A percentile compares a stretch with the other conserved stretches of the same genome.
Conservation (phyloP, 35 echinoderm and acorn worm species). For the Anneissia japonica region DNA sequence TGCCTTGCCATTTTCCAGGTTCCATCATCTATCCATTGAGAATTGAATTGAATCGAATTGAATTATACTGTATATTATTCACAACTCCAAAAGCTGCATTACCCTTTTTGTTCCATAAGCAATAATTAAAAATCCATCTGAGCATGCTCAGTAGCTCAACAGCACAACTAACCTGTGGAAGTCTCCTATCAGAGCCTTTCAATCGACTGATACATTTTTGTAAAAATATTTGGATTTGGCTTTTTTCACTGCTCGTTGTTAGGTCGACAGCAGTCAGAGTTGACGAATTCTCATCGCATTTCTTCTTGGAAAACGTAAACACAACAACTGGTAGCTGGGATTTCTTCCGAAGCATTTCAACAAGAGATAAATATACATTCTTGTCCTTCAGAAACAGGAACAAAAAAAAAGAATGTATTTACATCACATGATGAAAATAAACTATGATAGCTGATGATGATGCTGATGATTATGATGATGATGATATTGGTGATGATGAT, state of each 20-base stretch:
- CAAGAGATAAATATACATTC: constrained; percentile 71
- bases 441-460: background rate
- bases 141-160: too few relatives aligned
- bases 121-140: too few relatives aligned
- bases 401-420: background rate
- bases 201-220: constrained; percentile 70
- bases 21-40: too few relatives aligned
- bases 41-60: too few relatives aligned
- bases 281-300: constrained; percentile 77
- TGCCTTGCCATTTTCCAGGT: too few relatives aligned
- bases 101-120: too few relatives aligned
- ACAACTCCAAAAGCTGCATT: too few relatives aligned
- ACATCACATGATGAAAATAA: background rate
- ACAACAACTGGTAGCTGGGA: constrained; percentile 81
- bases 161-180: constrained; percentile 66
- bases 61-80: too few relatives aligned
- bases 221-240: constrained; percentile 79
- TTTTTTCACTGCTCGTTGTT: constrained; percentile 82
- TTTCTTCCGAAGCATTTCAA: constrained; percentile 88
- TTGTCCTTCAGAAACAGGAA: constrained; percentile 89
- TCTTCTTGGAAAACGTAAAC: constrained; percentile 97
- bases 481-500: too few relatives aligned
- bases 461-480: too few relatives aligned
- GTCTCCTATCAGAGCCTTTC: constrained; percentile 65
- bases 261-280: constrained; percentile 67